phyloP scores from a whole-genome alignment of 2,888 invertebrate genomes.

The Antheraea assamensis region DNA sequence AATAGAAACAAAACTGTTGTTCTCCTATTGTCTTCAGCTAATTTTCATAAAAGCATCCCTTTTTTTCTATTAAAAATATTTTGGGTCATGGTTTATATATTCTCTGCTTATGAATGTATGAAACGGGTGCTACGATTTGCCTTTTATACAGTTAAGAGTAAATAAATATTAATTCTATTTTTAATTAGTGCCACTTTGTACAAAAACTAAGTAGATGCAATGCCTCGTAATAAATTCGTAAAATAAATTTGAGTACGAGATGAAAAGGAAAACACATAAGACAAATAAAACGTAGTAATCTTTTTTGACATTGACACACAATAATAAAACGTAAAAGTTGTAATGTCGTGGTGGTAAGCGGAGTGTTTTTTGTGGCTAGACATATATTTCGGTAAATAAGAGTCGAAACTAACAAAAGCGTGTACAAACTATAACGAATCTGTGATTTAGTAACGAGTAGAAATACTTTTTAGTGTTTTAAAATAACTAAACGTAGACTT shows the following conservation, averaged over 20 bases:
- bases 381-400: not conserved
- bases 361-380: not conserved
- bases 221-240: no score
- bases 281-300: not conserved
- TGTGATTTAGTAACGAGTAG: not conserved
- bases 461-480: slow-evolving; percentile 15
- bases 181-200: no score
- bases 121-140: no score
- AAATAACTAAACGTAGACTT: slow-evolving; percentile 3
- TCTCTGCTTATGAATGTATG: no score
- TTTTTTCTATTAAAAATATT: no score
- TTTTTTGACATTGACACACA: not conserved
- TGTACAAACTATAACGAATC: slow-evolving; percentile 16
- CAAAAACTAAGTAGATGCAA: no score
- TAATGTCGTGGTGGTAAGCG: slow-evolving; percentile 18
- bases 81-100: no score
- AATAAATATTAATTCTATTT: no score
- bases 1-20: no score
- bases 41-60: no score
- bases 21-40: no score
- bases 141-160: no score
- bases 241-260: not conserved
- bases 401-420: slow-evolving; percentile 9
- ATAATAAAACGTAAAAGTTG: slow-evolving; percentile 29
- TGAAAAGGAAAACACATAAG: not conserved